phyloP scores from a whole-genome alignment of 2,888 invertebrate species.

The Hirtodrosophila duncani region DNA sequence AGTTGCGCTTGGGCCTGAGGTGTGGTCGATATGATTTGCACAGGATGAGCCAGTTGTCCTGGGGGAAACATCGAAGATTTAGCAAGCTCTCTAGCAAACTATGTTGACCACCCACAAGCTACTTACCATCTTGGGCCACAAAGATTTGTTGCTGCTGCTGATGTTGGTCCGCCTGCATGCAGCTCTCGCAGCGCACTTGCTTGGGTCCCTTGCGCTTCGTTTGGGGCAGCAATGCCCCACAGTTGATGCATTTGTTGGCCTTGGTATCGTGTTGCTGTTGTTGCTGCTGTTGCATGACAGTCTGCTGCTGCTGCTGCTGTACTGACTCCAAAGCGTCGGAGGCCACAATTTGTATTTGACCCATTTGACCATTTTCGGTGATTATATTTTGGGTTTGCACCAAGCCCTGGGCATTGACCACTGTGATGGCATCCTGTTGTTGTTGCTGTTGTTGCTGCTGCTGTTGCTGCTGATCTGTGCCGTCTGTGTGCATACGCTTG shows the following conservation, averaged over 20 bases:
- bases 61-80: slow-evolving; percentile 75
- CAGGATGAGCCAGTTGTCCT: slow-evolving; percentile 79
- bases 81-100: too few species aligned
- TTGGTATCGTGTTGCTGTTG: slow-evolving; percentile 73
- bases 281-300: slow-evolving; percentile 57
- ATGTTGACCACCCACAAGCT: too few species aligned
- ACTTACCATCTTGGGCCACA: slow-evolving; percentile 83
- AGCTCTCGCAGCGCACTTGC: slow-evolving; percentile 82
- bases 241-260: slow-evolving; percentile 81
- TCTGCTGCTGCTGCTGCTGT: too few species aligned
- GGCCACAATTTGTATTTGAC: slow-evolving; percentile 82
- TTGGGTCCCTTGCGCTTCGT: slow-evolving; percentile 82
- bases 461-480: slow-evolving; percentile 77
- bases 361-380: slow-evolving; percentile 77
- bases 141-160: slow-evolving; percentile 79
- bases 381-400: slow-evolving; percentile 78
- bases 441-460: slow-evolving; percentile 65
- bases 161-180: slow-evolving; percentile 81
- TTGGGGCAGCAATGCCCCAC: slow-evolving; percentile 81
- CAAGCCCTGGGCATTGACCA: slow-evolving; percentile 79
- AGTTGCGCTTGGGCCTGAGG: slow-evolving; percentile 67
- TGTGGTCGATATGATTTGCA: slow-evolving; percentile 73
- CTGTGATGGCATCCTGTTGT: slow-evolving; percentile 79
- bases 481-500: slow-evolving; percentile 86
- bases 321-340: slow-evolving; percentile 77